Conservation (phyloP, 2,113 vertebrate species). For the Trematomus loennbergii region DNA sequence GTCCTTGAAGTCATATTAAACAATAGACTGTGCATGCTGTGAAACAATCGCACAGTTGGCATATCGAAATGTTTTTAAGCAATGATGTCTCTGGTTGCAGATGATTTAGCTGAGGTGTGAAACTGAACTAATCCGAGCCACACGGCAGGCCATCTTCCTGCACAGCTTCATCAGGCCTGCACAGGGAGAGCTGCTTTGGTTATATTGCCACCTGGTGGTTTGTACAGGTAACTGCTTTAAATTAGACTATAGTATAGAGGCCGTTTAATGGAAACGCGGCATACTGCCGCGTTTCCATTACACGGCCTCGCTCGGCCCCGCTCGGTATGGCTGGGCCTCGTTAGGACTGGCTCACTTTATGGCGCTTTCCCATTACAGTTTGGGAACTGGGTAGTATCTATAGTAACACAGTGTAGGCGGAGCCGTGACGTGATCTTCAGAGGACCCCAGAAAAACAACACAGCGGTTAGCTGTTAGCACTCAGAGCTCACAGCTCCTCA, state of each 20-base stretch:
- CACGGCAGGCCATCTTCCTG: constrained; percentile 39
- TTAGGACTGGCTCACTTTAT: too few relatives aligned
- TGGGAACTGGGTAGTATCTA: too few relatives aligned
- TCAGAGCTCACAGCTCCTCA: too few relatives aligned
- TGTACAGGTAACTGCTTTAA: background rate
- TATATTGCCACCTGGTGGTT: constrained; percentile 68
- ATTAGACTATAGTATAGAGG: fast-evolving
- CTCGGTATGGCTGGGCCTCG: too few relatives aligned
- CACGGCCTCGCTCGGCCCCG: too few relatives aligned
- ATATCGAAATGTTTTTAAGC: background rate
- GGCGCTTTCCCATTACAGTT: too few relatives aligned
- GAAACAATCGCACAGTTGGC: background rate
- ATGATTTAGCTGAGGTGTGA: background rate
- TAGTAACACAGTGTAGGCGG: too few relatives aligned
- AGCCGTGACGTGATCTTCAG: too few relatives aligned
- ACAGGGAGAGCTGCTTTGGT: constrained; percentile 39
- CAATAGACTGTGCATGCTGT: background rate
- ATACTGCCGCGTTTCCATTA: too few relatives aligned
- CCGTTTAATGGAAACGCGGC: too few relatives aligned
- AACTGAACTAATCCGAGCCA: background rate
- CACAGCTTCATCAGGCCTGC: background rate
- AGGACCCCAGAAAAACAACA: too few relatives aligned
- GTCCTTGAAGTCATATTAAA: background rate
- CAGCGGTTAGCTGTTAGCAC: too few relatives aligned
- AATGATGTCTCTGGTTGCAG: background rate